Conservation (phyloP, 1,140 invertebrate genomes). For the Heliothis virescens region DNA sequence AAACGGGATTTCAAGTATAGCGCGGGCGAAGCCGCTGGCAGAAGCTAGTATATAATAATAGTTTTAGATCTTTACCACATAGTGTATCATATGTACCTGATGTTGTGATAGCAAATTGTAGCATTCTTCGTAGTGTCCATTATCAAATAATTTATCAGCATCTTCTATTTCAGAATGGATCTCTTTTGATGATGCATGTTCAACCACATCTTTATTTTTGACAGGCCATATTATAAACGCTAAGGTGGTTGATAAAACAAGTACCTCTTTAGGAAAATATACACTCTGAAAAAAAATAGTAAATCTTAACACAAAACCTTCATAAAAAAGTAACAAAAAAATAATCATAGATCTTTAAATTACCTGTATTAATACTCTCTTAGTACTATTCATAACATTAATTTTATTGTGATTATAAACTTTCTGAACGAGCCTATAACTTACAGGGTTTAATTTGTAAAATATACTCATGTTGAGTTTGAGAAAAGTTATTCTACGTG, state of each 20-base stretch:
- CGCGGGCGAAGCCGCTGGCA: too few species aligned
- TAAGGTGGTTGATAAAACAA: conserved; percentile 42
- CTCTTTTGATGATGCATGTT: conserved; percentile 40
- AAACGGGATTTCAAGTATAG: too few species aligned
- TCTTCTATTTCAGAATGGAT: conserved; percentile 63
- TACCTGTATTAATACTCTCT: conserved; percentile 5
- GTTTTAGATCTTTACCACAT: too few species aligned
- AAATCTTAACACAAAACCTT: background rate
- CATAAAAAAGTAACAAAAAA: background rate
- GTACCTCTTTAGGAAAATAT: conserved; percentile 15
- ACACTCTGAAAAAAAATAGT: conserved; percentile 45
- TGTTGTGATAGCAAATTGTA: conserved; percentile 71
- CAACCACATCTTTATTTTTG: conserved; percentile 56
- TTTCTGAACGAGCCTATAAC: conserved; percentile 27
- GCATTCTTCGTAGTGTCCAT: conserved; percentile 82
- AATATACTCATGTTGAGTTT: background rate
- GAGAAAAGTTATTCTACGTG: too few species aligned
- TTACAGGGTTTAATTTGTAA: conserved; percentile 18
- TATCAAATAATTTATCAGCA: conserved; percentile 83
- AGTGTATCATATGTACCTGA: conserved; percentile 58
- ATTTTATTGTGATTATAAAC: background rate
- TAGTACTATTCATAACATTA: conserved; percentile 6
- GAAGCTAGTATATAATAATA: too few species aligned
- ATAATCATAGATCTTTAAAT: background rate
- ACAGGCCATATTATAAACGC: conserved; percentile 72